These are phyloP conservation scores for Glyptemys insculpta DNA, from an alignment of 2,797 vertebrate species.

Conservation along the genomic window DNA sequence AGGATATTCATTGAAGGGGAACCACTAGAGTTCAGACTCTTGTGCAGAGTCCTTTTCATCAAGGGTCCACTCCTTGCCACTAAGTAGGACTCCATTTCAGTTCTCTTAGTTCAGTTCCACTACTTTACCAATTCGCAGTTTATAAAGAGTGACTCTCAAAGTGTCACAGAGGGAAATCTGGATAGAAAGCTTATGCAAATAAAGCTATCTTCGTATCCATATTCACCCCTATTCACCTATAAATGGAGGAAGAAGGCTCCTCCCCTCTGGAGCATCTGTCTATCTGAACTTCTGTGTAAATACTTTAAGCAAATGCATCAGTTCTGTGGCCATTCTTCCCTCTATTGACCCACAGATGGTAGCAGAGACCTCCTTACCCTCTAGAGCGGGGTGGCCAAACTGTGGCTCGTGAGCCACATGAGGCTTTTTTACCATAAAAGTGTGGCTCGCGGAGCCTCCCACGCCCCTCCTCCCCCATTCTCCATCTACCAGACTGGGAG, in stretches of 20 bases:
- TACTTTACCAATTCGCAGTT: background rate
- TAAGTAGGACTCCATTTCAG: background rate
- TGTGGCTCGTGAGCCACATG: too few relatives aligned
- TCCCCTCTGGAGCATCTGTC: background rate
- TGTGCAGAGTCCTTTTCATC: background rate
- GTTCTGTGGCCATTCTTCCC: background rate
- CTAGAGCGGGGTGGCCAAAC: too few relatives aligned
- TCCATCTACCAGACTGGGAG: too few relatives aligned
- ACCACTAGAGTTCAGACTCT: background rate
- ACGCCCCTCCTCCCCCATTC: too few relatives aligned
- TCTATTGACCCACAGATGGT: background rate
- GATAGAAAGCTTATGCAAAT: background rate
- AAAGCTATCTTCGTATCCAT: accelerated
- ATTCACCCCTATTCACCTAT: background rate
- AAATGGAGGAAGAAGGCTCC: background rate
- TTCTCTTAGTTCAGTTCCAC: background rate
- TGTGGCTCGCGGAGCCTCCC: too few relatives aligned
- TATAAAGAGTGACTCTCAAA: background rate
- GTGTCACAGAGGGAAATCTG: background rate
- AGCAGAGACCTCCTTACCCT: background rate
- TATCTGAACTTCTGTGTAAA: background rate
- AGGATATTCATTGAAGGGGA: background rate
- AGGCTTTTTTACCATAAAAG: too few relatives aligned
- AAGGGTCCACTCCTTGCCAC: background rate
- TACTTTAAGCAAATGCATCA: background rate